These are phyloP conservation scores for Columba guinea DNA, from an alignment of 2,797 vertebrate genomes.

Conservation along the genomic window DNA sequence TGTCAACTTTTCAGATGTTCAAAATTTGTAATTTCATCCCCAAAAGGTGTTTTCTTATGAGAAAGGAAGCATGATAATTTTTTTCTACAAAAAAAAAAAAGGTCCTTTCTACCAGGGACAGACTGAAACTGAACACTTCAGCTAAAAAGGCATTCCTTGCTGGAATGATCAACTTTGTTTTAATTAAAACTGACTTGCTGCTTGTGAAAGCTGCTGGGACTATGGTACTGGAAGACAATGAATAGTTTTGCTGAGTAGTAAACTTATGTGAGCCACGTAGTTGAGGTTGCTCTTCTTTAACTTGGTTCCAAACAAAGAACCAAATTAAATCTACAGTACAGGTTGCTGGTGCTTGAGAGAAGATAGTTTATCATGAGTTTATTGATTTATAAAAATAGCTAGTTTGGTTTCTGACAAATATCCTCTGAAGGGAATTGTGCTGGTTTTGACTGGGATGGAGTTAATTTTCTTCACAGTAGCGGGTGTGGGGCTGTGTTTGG, in stretches of 20 bases:
- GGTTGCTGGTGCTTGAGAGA: constrained; percentile 80
- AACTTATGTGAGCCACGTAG: neutral
- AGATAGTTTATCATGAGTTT: constrained; percentile 79
- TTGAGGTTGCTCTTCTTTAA: neutral
- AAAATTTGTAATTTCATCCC: neutral
- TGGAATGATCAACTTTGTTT: neutral
- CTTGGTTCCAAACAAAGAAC: neutral
- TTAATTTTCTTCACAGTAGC: no score
- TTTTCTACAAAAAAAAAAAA: no score
- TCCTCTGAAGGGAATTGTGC: constrained; percentile 75
- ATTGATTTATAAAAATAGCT: constrained; percentile 80
- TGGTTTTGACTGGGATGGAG: no score
- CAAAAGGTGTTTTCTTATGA: neutral
- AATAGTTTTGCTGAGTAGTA: neutral
- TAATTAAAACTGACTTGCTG: neutral
- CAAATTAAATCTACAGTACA: neutral
- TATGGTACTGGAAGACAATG: neutral
- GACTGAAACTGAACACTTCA: neutral
- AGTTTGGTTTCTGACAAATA: constrained; percentile 82
- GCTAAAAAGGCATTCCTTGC: neutral
- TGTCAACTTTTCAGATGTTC: neutral
- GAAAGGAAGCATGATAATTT: neutral
- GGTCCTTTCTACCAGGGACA: neutral
- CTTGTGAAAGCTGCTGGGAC: neutral
- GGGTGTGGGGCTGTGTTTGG: no score